Conservation (phyloP, 2,113 vertebrate genomes). For the Dunckerocampus dactyliophorus region DNA sequence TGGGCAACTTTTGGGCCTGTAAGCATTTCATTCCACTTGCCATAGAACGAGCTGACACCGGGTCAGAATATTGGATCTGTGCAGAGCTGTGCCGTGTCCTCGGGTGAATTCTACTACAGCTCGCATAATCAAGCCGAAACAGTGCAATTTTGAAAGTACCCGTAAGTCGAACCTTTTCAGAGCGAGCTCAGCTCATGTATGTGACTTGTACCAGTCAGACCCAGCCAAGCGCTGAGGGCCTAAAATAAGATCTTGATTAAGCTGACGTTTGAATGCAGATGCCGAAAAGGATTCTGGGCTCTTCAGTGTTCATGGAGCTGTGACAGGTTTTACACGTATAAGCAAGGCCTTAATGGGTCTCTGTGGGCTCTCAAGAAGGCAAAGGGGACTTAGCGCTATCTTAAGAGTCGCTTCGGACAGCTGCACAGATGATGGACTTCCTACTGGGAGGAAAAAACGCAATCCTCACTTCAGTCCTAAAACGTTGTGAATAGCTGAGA, state of each 20-base stretch:
- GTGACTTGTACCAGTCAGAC: constrained; percentile 13
- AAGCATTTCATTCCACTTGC: not conserved
- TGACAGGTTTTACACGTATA: constrained; percentile 35
- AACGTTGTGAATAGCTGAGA: not conserved
- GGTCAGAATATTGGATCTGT: too few relatives aligned
- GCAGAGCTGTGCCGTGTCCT: not conserved
- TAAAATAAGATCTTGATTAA: constrained; percentile 41
- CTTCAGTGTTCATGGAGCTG: constrained; percentile 29
- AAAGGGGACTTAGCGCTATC: constrained; percentile 22
- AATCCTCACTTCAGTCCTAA: not conserved
- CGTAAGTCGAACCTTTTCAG: too few relatives aligned
- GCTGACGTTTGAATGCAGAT: constrained; percentile 27
- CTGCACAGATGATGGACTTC: constrained; percentile 26
- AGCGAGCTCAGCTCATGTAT: not conserved
- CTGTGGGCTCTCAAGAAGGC: constrained; percentile 26
- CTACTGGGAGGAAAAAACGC: constrained; percentile 10
- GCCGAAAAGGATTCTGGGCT: constrained; percentile 12
- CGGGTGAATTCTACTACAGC: not conserved
- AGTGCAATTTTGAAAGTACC: too few relatives aligned
- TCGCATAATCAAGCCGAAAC: not conserved
- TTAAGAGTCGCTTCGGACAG: constrained; percentile 29
- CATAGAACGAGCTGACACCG: not conserved
- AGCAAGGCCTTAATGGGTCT: constrained; percentile 53
- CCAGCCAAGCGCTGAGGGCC: constrained; percentile 2
- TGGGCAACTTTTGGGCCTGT: too few relatives aligned